A percentile compares a stretch with the other conserved stretches of the same genome.
Conservation (phyloP, 2,888 invertebrate species). For the Eledona agricola region DNA sequence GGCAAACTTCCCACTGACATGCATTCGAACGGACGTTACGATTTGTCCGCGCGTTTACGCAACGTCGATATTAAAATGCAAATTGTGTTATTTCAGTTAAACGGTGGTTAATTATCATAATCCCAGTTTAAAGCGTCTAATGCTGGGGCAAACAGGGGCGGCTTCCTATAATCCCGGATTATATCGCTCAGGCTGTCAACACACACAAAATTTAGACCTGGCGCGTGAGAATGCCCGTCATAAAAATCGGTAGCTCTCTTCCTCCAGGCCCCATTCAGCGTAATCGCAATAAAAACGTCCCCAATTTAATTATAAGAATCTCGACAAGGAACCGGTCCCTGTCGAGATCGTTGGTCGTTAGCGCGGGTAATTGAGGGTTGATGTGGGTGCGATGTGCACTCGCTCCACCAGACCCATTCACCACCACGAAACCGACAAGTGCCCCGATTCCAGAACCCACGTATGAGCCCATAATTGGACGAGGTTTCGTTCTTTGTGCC, state of each 20-base stretch:
- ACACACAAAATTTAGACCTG: conserved; percentile 15
- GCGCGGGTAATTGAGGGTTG: conserved; percentile 35
- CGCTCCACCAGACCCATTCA: conserved; percentile 56
- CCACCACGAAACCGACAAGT: conserved; percentile 42
- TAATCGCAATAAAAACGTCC: conserved; percentile 18
- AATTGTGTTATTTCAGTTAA: conserved; percentile 37
- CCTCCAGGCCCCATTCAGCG: conserved; percentile 6
- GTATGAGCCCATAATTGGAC: conserved; percentile 50
- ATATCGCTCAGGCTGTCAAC: conserved; percentile 40
- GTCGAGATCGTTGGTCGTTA: conserved; percentile 17
- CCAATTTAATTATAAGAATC: conserved; percentile 37
- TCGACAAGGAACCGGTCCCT: conserved; percentile 31
- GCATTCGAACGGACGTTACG: not conserved
- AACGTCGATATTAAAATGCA: too few relatives aligned
- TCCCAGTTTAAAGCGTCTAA: conserved; percentile 38
- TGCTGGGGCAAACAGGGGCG: conserved; percentile 32
- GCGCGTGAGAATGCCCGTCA: conserved; percentile 18
- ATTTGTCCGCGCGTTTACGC: not conserved
- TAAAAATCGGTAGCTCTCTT: conserved; percentile 12
- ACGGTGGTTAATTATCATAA: conserved; percentile 43
- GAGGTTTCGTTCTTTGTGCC: conserved; percentile 54
- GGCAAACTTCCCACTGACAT: too few relatives aligned
- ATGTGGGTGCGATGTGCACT: conserved; percentile 59
- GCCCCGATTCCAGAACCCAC: conserved; percentile 32
- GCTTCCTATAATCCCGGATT: conserved; percentile 40